A percentile compares a stretch with the other conserved stretches of the same genome.
phyloP scores from a whole-genome alignment of 2,113 vertebrate genomes.

The Callaeas wilsoni region DNA sequence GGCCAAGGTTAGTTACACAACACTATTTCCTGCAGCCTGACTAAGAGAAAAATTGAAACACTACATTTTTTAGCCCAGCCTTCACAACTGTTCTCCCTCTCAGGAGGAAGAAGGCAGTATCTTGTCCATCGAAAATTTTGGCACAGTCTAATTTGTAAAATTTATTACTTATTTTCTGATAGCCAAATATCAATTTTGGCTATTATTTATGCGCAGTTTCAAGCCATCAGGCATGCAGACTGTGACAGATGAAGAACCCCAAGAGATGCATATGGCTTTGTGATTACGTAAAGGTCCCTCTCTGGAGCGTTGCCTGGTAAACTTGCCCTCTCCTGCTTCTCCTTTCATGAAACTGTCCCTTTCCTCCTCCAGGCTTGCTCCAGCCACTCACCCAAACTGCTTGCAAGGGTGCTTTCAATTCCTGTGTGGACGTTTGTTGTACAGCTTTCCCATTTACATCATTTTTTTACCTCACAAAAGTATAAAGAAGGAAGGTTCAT shows the following conservation, averaged over 20 bases:
- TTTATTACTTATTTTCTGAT: background rate
- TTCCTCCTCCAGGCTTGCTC: background rate
- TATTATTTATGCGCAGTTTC: background rate
- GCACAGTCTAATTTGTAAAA: background rate
- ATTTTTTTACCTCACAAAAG: background rate
- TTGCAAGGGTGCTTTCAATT: background rate
- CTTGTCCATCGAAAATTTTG: background rate
- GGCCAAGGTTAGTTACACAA: constrained; percentile 54
- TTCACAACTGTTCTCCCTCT: background rate
- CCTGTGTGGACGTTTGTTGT: background rate
- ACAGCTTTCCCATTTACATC: background rate
- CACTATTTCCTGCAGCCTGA: background rate
- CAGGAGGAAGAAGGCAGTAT: background rate
- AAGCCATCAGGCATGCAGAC: background rate
- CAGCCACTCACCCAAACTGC: background rate
- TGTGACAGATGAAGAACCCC: background rate
- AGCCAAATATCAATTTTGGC: background rate
- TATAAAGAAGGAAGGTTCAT: background rate
- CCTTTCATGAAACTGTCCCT: background rate
- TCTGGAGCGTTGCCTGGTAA: background rate
- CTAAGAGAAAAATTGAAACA: constrained; percentile 14
- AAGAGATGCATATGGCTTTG: background rate
- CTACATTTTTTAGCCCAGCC: background rate
- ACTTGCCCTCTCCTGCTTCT: background rate
- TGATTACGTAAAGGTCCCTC: background rate